Evolutionary conservation across 2,797 vertebrate genomes (phyloP).

Genomic region (Clarias fuscus): DNA sequence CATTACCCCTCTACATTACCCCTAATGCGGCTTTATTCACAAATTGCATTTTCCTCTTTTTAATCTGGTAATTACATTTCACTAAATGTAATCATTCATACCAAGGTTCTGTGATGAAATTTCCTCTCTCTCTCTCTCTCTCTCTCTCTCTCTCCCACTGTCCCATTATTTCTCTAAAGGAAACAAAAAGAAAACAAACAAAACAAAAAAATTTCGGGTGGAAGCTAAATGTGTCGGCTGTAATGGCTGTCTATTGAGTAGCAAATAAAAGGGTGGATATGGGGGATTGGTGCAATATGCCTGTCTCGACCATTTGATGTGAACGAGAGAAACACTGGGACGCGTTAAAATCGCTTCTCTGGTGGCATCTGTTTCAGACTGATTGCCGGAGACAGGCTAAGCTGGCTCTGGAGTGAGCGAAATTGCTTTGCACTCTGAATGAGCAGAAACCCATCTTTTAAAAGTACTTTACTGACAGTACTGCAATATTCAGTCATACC

Average conservation of each 20-base stretch:
- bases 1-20: constrained; percentile 42
- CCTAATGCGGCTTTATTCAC: constrained; percentile 48
- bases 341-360: constrained; percentile 35
- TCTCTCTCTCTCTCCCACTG: not conserved
- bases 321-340: constrained; percentile 20
- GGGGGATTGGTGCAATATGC: constrained; percentile 26
- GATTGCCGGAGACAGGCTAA: constrained; percentile 46
- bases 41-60: constrained; percentile 49
- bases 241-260: constrained; percentile 21
- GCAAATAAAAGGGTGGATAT: constrained; percentile 14
- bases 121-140: constrained; percentile 11
- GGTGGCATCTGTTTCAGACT: constrained; percentile 45
- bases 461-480: constrained; percentile 45
- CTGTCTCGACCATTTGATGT: constrained; percentile 30
- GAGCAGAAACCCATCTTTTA: constrained; percentile 47
- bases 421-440: constrained; percentile 47
- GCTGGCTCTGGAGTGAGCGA: constrained; percentile 36
- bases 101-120: constrained; percentile 39
- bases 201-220: constrained; percentile 9
- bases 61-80: constrained; percentile 55
- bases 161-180: constrained; percentile 3
- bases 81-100: constrained; percentile 40
- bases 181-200: not conserved
- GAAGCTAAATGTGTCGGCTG: constrained; percentile 20
- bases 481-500: constrained; percentile 38